These are phyloP conservation scores for Anoncus sp. DNA, from an alignment of 2,888 invertebrate genomes.

Conservation along the genomic window DNA sequence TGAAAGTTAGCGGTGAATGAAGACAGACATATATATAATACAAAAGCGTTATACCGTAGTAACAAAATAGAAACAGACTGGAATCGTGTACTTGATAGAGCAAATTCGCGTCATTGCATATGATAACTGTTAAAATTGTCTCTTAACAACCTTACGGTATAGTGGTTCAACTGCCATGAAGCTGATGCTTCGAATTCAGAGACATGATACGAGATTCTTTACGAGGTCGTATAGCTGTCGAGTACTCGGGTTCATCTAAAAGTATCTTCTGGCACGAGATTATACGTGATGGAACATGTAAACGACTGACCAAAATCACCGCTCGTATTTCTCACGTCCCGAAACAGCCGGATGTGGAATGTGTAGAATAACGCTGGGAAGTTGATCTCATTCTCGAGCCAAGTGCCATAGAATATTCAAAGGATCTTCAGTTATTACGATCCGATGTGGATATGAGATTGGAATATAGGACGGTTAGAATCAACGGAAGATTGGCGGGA, in stretches of 20 bases:
- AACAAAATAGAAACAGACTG: constrained; percentile 1
- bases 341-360: constrained; percentile 4
- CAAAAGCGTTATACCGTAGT: not conserved
- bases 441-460: constrained; percentile 20
- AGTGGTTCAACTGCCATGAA: constrained; percentile 37
- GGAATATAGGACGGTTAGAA: constrained; percentile 15
- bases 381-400: not conserved
- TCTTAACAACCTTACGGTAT: constrained; percentile 15
- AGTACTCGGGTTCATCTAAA: constrained; percentile 27
- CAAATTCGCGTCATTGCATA: constrained; percentile 6
- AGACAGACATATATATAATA: too few species aligned
- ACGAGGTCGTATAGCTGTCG: constrained; percentile 50
- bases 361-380: constrained; percentile 1
- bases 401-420: constrained; percentile 4
- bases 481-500: constrained; percentile 32
- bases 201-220: constrained; percentile 33
- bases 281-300: constrained; percentile 29
- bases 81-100: constrained; percentile 2
- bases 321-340: constrained; percentile 17
- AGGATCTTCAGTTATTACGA: constrained; percentile 21
- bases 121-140: constrained; percentile 21
- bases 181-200: constrained; percentile 25
- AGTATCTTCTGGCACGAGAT: constrained; percentile 39
- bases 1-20: too few species aligned
- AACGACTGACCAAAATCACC: constrained; percentile 30